Evolutionary conservation across 2,888 invertebrate genomes (phyloP), one percentile per base, ranked within the genome.

Genomic region (Hofmannophila pseudospretella): DNA sequence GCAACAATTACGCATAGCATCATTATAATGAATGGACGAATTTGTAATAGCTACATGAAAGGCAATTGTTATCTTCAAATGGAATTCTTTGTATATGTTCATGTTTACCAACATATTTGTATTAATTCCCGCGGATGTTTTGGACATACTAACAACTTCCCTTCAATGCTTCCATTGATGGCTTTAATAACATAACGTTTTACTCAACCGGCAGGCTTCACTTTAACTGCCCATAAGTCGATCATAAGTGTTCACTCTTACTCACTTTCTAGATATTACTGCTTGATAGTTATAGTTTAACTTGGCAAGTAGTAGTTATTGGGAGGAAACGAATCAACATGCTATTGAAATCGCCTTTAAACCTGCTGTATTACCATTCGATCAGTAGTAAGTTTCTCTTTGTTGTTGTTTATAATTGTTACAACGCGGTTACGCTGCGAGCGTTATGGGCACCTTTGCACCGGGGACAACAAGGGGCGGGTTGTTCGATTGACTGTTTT

Each of bases 231-330:
- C n/a, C 9, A 14, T 33, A 33, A 40, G 32, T 27, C 26, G 34
- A 36, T 41, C 37, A 30, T 42, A 42, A 38, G 29, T 33, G 35
- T 33, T 19, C 37, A 38, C 38, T 36, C 37, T 42, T 39, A 37
- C 57, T 45, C 41, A 45, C 42, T 57, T 57, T 57, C 56, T 56
- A 56, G 37, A 41, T 32, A 25, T 12, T 22, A 5, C n/a, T 8
- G 12, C 8, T 13, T 4, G 25, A 12, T 33, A 14, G 32, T 33
- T 30, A 30, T 19, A 9, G 23, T n/a, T n/a, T 20, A 11, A 11
- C 7, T 3, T 7, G 20, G 11, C 31, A 32, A 14, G 25, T 33
- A 9, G 16, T 30, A 9, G 7, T 23, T n/a, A n/a, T n/a, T 20
- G 20, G 20, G 20, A 5, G 4, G n/a, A 2, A 25, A n/a, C 25